Base-by-base conservation (phyloP, 2,797 vertebrate species). In the Dendrocincla tyrannina region DNA sequence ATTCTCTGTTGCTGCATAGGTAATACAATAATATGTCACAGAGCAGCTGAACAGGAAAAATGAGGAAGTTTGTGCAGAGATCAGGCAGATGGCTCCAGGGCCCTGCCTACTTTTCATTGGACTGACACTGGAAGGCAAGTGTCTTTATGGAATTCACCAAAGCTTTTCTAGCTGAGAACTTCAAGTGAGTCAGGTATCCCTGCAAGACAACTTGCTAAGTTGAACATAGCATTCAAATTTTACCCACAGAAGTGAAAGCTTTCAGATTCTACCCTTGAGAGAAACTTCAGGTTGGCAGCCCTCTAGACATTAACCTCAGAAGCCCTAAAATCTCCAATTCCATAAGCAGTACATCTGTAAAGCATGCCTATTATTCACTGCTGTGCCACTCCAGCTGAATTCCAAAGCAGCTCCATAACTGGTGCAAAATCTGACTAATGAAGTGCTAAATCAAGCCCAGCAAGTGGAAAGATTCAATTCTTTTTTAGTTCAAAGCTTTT, bases 401-500 rank as follows among this genome's bases (percentile, higher is more conserved):
- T 91, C 74, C 70, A 91, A 94, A 93, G 78, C 53, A 96, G 80
- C 70, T 76, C 85, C 73, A 67, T 84, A 88, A 91, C 89, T 87
- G 77, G 67, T 93, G 83, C 88, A 95, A 88, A 93, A 94, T 92
- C 85, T 84, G 79, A 88, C 82, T 96, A 94, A 95, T 82, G 59
- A 93, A 95, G 59, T 80, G 63, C 85, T 95, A 96, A 95, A 96
- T 95, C 85, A 94, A 93, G 73, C 66, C 47, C 82, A 88, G 92
- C 88, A 95, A 96, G 88, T 69, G 64, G 46, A 93, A 94, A 19
- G 47, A 82, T 93, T 91, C 47, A 85, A 83, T 88, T 93, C 69
- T 84, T 81, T 92, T 92, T 94, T 77, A 82, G 72, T 89, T 93
- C 86, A 95, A 93, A 86, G 83, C 85, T 91, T 79, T 76, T 67